Conservation (phyloP, 2,888 invertebrate genomes). For the Ophraella communa region DNA sequence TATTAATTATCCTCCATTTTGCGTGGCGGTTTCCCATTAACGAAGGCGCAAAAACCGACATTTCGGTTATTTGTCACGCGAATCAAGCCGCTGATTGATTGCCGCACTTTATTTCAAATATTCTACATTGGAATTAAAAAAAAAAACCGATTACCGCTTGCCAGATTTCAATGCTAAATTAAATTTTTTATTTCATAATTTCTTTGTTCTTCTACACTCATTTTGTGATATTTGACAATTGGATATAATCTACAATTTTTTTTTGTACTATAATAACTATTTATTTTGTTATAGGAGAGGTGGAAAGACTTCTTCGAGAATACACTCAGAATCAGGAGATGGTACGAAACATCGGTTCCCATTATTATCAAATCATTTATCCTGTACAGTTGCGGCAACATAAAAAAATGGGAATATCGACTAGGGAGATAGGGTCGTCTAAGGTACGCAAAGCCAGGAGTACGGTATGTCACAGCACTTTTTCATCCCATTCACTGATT, state of each 20-base stretch:
- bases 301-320: constrained; percentile 88
- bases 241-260: not conserved
- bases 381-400: constrained; percentile 93
- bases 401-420: constrained; percentile 95
- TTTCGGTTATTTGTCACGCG: constrained; percentile 29
- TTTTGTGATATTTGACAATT: not conserved
- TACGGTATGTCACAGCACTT: constrained; percentile 64
- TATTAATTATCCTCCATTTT: constrained; percentile 26
- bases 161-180: not conserved
- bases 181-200: not conserved
- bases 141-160: not conserved
- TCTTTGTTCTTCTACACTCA: not conserved
- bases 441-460: constrained; percentile 76
- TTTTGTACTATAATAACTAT: not conserved
- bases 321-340: constrained; percentile 92
- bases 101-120: constrained; percentile 16
- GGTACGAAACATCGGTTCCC: constrained; percentile 88
- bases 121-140: constrained; percentile 9
- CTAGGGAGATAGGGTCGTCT: constrained; percentile 86
- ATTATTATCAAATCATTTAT: constrained; percentile 94
- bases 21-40: constrained; percentile 22
- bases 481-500: constrained; percentile 47
- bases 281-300: constrained; percentile 73
- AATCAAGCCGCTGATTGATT: constrained; percentile 26
- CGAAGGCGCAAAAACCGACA: constrained; percentile 24